Percentiles rank a stretch among this genome's conserved stretches.
Evolutionary conservation across 2,888 invertebrate species (phyloP).

Genomic region (Nycteola revayana): DNA sequence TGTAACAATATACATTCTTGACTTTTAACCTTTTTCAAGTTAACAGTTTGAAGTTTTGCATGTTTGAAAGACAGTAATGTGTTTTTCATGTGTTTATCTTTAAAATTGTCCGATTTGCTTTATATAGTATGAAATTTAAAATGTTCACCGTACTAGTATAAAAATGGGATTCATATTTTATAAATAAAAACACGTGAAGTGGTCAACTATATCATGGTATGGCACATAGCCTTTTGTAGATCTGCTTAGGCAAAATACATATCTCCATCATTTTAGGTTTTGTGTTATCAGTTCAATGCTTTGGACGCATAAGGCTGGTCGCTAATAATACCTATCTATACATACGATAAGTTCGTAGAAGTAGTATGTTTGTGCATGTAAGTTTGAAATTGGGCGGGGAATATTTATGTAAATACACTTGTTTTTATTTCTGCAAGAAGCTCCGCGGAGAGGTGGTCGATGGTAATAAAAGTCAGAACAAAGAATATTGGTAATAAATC

Average conservation of each 20-base stretch:
- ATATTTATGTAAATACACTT: slow-evolving; percentile 6
- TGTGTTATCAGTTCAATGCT: slow-evolving; percentile 31
- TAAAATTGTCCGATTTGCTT: too few relatives aligned
- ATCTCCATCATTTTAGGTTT: too few relatives aligned
- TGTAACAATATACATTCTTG: background rate
- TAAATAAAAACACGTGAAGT: too few relatives aligned
- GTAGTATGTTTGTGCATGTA: slow-evolving; percentile 27
- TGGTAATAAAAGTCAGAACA: slow-evolving; percentile 14
- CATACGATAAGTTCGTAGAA: slow-evolving; percentile 17
- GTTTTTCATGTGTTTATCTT: too few relatives aligned
- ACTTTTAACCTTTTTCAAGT: background rate
- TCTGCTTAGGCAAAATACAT: too few relatives aligned
- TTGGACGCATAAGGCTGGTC: slow-evolving; percentile 31
- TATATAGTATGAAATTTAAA: too few relatives aligned
- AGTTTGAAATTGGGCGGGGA: slow-evolving; percentile 21
- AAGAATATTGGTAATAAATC: slow-evolving; percentile 5
- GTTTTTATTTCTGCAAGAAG: slow-evolving; percentile 14
- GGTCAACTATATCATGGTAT: background rate
- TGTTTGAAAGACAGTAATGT: too few relatives aligned
- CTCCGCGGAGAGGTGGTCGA: slow-evolving; percentile 21
- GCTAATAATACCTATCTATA: slow-evolving; percentile 14
- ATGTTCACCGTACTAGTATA: too few relatives aligned
- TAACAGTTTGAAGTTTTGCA: slow-evolving; percentile 1
- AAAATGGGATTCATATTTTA: too few relatives aligned
- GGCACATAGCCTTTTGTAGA: background rate